phyloP scores from a whole-genome alignment of 2,888 invertebrate genomes.

The Unio delphinus region DNA sequence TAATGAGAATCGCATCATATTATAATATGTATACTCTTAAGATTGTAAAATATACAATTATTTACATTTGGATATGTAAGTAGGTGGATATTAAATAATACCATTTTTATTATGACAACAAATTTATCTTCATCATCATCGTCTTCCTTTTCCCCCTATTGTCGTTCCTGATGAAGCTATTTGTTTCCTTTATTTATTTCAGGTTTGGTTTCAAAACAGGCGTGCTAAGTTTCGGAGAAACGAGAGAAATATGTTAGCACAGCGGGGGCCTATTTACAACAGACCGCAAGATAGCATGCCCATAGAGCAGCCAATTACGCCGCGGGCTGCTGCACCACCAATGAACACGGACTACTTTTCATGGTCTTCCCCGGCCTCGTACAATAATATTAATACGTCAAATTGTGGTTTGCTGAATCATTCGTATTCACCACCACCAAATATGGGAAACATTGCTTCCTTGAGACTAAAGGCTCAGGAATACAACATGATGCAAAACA shows the following conservation, averaged over 20 bases:
- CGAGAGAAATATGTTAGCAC: conserved; percentile 80
- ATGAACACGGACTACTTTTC: conserved; percentile 64
- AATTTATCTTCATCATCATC: too few species aligned
- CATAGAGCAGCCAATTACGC: conserved; percentile 69
- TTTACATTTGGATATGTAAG: too few species aligned
- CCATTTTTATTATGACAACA: too few species aligned
- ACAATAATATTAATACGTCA: conserved; percentile 51
- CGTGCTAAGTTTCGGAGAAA: conserved; percentile 95
- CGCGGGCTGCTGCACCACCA: conserved; percentile 49
- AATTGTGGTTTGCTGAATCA: conserved; percentile 65
- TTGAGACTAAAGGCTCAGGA: conserved; percentile 78
- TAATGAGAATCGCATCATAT: too few species aligned
- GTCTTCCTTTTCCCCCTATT: too few species aligned
- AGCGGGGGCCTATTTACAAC: conserved; percentile 65
- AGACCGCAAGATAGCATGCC: conserved; percentile 60
- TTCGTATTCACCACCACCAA: conserved; percentile 57
- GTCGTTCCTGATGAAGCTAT: too few species aligned
- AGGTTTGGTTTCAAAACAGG: conserved; percentile 96
- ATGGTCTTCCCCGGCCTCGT: conserved; percentile 60
- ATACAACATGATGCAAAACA: conserved; percentile 69
- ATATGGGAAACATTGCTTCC: conserved; percentile 71
- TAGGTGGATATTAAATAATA: too few species aligned
- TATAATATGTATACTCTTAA: too few species aligned
- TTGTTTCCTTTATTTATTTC: conserved; percentile 42
- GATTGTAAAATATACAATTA: too few species aligned